Base-by-base conservation (phyloP, 2,888 invertebrate species). In the Falcaria lacertinaria region DNA sequence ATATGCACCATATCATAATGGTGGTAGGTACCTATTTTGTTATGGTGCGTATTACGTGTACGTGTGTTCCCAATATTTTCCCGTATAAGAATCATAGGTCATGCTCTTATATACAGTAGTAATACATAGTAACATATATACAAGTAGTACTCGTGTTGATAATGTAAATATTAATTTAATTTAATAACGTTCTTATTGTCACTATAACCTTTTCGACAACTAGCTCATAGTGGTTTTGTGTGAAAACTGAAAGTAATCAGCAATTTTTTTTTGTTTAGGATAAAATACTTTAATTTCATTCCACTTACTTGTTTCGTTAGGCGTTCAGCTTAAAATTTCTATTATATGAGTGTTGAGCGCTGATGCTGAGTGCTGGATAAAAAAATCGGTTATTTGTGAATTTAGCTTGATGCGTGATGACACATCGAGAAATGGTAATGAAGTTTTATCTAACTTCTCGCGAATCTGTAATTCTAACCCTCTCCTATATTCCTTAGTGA, bases 271-370 rank as follows among this genome's bases (percentile, higher is more conserved):
- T 70, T 70, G 64, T 55, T 64, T 71, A 68, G 69, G 65, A 52
- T 44, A 40, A 47, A 51, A 49, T 11, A 60, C n/a, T n/a, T 57
- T 49, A 62, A 64, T 69, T 67, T 68, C 68, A 52, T 60, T n/a
- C n/a, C n/a, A n/a, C n/a, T n/a, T n/a, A n/a, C n/a, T n/a, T n/a
- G n/a, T n/a, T 68, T 64, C 44, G 53, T 46, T 52, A 43, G 54
- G 50, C 53, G 37, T 16, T 35, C 19, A 37, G 36, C 13, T 8
- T 37, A 8, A 37, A 7, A 8, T 14, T 11, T 7, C 28, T 3
- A 28, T 28, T 7, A 28, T 11, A 11, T 7, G 2, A 3, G 8
- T 28, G 11, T 11, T 11, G 28, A 28, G 11, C 28, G 28, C 28
- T 28, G 28, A 28, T 11, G 28, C 11, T 11, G 19, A 2, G 28